phyloP scores from a whole-genome alignment of 92 coral and sea anemone genomes.

The Ricordea florida region DNA sequence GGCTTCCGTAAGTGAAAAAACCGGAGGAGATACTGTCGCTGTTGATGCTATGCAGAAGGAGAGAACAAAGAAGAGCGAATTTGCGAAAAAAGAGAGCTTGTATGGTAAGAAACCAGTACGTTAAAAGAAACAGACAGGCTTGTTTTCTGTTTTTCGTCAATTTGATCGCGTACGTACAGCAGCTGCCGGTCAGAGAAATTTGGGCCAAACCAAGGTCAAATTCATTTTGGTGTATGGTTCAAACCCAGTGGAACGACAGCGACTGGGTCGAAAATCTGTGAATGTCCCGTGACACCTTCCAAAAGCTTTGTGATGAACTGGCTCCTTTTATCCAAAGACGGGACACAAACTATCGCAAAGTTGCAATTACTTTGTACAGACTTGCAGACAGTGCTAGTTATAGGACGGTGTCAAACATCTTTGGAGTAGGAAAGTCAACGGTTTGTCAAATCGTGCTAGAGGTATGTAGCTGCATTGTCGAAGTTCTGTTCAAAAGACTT shows the following conservation, averaged over 20 bases:
- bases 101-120: too few relatives aligned
- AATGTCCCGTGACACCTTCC: constrained; percentile 30
- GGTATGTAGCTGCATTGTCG: constrained; percentile 24
- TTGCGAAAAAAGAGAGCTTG: too few relatives aligned
- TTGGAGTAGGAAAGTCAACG: constrained; percentile 44
- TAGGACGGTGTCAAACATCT: constrained; percentile 28
- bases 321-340: constrained; percentile 16
- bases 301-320: constrained; percentile 37
- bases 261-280: constrained; percentile 38
- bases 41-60: too few relatives aligned
- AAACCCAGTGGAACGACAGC: constrained; percentile 27
- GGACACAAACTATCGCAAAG: constrained; percentile 45
- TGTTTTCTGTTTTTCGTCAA: too few relatives aligned
- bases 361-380: constrained; percentile 46
- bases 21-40: too few relatives aligned
- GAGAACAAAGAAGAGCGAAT: too few relatives aligned
- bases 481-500: constrained; percentile 11
- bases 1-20: too few relatives aligned
- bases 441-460: constrained; percentile 28
- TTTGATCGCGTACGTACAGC: too few relatives aligned
- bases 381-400: constrained; percentile 51
- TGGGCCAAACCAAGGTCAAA: neutral
- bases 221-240: neutral
- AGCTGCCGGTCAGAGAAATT: neutral
- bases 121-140: too few relatives aligned